phyloP scores from a whole-genome alignment of 1,140 invertebrate species.

The Macrotrachela quadricornifera region DNA sequence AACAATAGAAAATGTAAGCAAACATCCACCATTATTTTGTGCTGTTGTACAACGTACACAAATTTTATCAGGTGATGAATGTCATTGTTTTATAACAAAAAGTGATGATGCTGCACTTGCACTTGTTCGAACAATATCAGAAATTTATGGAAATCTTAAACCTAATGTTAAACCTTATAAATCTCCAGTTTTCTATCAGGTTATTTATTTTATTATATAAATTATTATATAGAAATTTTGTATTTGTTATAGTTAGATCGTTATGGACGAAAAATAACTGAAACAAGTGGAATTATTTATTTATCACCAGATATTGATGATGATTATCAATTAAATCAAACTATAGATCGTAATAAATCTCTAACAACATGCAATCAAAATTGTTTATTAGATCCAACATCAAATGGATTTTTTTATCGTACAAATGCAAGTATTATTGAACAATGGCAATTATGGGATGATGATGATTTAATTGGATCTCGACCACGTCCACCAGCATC shows the following conservation, averaged over 20 bases:
- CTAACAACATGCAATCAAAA: not conserved
- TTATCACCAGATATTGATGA: no score
- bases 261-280: not conserved
- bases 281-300: not conserved
- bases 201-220: not conserved
- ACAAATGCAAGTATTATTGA: not conserved
- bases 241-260: not conserved
- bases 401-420: not conserved
- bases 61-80: conserved; percentile 61
- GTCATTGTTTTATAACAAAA: conserved; percentile 94
- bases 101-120: conserved; percentile 18
- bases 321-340: not conserved
- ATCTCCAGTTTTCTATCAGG: not conserved
- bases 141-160: conserved; percentile 10
- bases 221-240: not conserved
- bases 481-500: no score
- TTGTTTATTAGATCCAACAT: not conserved
- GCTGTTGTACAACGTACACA: conserved; percentile 77
- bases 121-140: conserved; percentile 19
- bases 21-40: conserved; percentile 81
- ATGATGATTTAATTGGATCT: no score
- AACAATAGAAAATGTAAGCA: conserved; percentile 30
- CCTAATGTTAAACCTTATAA: not conserved
- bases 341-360: not conserved
- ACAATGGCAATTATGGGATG: not conserved